Evolutionary conservation across 2,797 vertebrate genomes (phyloP), one percentile per base, ranked within the genome.

Genomic region (Gymnoscopelus microlampas): DNA sequence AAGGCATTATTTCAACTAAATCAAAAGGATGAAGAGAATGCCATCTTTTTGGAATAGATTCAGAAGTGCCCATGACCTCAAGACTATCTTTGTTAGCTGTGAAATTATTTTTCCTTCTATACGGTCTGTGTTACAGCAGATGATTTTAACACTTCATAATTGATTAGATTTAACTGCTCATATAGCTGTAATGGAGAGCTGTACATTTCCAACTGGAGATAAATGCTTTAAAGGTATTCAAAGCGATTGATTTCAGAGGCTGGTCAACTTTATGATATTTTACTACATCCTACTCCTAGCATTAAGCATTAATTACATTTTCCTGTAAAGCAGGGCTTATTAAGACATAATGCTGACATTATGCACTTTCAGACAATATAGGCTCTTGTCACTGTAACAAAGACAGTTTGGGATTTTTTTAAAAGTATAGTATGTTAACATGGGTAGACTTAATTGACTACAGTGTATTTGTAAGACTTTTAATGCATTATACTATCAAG

Each of bases 381-480:
- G 32, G 8, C 44, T 32, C 26, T 14, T 71, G 35, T 65, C 24
- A 57, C 48, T 60, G 55, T n/a, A 35, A 71, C 53, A 62, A 68
- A 32, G 49, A 69, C 66, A 53, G 49, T 54, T 57, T 68, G 49
- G 4, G 3, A 14, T 51, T 69, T 19, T 19, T 19, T 19, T 19
- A 39, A 29, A 67, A 50, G 61, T 26, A 72, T 53, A 80, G 56
- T 26, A 26, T 29, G n/a, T 53, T 61, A 70, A 71, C 68, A 56
- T 51, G 60, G 57, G 26, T 49, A 57, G 24, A 70, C 49, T 55
- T 68, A 54, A 59, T 32, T 78, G 73, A 51, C 13, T 51, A 39
- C 32, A 53, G 15, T 32, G 53, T 19, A 19, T 19, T 19, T 19
- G 6, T 49, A 5, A 26, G 23, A 26, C 29, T 32, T 73, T 26